phyloP scores from a whole-genome alignment of 2,113 vertebrate genomes.

The Glaucomys volans region DNA sequence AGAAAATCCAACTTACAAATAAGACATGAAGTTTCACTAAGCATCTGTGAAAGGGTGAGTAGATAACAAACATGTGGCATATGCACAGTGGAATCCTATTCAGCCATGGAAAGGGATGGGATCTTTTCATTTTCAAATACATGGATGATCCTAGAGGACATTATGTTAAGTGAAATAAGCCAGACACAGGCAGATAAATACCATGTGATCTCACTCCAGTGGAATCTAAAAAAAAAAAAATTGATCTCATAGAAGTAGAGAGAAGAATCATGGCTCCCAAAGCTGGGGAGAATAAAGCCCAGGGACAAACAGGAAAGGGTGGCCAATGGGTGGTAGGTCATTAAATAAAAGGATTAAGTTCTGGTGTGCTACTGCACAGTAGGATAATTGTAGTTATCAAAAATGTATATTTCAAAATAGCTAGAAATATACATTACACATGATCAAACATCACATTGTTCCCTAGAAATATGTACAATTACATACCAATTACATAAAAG shows the following conservation, averaged over 20 bases:
- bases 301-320: background rate
- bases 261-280: background rate
- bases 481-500: background rate
- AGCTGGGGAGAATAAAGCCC: background rate
- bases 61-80: background rate
- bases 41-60: background rate
- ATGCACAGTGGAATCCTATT: background rate
- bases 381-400: background rate
- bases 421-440: background rate
- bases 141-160: background rate
- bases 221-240: background rate
- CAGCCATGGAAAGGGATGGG: no score
- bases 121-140: background rate
- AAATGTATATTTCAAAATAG: background rate
- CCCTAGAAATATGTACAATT: background rate
- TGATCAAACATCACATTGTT: background rate
- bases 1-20: background rate
- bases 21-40: background rate
- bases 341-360: background rate
- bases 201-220: no score
- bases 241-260: background rate
- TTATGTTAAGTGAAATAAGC: background rate
- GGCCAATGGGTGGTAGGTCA: no score
- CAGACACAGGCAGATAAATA: background rate
- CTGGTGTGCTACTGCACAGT: background rate